A percentile compares a stretch with the other conserved stretches of the same genome.
These are phyloP conservation scores for Procapra przewalskii DNA, from an alignment of 2,113 vertebrate species.

Conservation along the genomic window DNA sequence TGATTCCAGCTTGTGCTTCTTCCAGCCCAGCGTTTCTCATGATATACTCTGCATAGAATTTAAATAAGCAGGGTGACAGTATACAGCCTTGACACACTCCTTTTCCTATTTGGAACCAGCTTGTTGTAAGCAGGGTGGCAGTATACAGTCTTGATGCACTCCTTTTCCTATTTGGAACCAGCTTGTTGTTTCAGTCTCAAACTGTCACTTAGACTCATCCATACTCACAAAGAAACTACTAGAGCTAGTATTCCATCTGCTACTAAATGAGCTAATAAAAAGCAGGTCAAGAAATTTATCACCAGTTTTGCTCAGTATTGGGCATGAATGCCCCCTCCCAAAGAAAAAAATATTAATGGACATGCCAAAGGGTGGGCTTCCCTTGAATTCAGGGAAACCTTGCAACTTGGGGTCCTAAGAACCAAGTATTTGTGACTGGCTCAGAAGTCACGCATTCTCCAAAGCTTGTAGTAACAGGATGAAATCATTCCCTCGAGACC, in stretches of 20 bases:
- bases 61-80: too few relatives aligned
- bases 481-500: not conserved
- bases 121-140: too few relatives aligned
- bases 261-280: not conserved
- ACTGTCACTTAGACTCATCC: not conserved
- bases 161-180: too few relatives aligned
- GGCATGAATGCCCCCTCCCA: not conserved
- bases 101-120: too few relatives aligned
- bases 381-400: not conserved
- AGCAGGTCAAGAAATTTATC: not conserved
- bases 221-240: not conserved
- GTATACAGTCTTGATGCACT: rapidly evolving
- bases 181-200: not conserved
- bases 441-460: not conserved
- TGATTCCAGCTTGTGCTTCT: too few relatives aligned
- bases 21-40: too few relatives aligned
- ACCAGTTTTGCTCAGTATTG: not conserved
- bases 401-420: not conserved
- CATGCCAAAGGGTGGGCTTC: not conserved
- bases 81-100: too few relatives aligned
- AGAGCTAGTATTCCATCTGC: too few relatives aligned
- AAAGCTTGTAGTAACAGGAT: not conserved
- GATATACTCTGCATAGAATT: too few relatives aligned
- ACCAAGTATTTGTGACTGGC: not conserved
- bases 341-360: not conserved